Evolutionary conservation across 1,140 invertebrate species (phyloP), one percentile per base, ranked within the genome.

Genomic region (Papilio polytes): DNA sequence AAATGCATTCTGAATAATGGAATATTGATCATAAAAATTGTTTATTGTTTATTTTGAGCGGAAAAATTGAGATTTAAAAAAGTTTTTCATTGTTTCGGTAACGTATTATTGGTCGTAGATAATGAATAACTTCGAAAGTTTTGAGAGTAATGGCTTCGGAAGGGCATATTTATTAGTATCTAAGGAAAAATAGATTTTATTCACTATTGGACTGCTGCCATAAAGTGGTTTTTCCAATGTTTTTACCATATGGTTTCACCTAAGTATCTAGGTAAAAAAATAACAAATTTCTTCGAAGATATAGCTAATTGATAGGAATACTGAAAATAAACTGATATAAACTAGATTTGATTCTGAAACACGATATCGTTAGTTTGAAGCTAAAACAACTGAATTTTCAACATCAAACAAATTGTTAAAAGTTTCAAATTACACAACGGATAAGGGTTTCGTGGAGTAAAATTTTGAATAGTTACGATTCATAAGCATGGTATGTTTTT

Each of bases 71-170:
- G 3, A 66, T 78, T 63, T 48, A 22, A 44, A 78, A 41, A 78
- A 36, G 10, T 78, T 78, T 9, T 10, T 12, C 15, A 22, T 78
- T 66, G 18, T 78, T 63, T 78, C 56, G 41, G 18, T 20, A 36
- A 78, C 9, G 56, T 44, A 46, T 78, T 44, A 46, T 66, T 66
- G 77, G 77, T 63, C 31, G n/a, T 63, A 78, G 9, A 63, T 22
- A 66, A 66, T 78, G 77, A 78, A 78, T 46, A 78, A 78, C 22
- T 46, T 18, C 10, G 18, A 78, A 78, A 78, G 56, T 78, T 78
- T 63, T 18, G 18, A 66, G 12, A 78, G 46, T 78, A 63, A 78
- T 78, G 63, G 77, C 77, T 1, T 66, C 56, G 59, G 31, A 48
- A 63, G 44, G 26, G 46, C 15, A 63, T 78, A 63, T 46, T 63